Conservation (phyloP, 2,888 invertebrate species). For the Keiferia lycopersicella region DNA sequence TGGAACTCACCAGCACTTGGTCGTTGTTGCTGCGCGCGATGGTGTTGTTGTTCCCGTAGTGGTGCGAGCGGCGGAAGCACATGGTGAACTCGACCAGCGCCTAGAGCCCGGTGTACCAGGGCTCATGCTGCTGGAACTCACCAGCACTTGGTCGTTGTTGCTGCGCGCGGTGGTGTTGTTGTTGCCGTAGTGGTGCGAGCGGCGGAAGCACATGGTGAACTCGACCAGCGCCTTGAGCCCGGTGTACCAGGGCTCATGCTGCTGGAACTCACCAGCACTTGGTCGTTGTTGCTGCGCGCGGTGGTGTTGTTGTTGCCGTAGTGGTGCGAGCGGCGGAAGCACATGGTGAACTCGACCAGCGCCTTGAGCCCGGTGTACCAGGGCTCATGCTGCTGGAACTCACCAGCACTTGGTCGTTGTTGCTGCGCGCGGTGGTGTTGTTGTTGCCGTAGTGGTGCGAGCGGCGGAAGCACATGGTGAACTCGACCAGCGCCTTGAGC, state of each 20-base stretch:
- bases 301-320: constrained; percentile 66
- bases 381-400: constrained; percentile 33
- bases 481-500: constrained; percentile 54
- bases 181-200: constrained; percentile 53
- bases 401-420: constrained; percentile 57
- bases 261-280: constrained; percentile 63
- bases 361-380: constrained; percentile 55
- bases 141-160: constrained; percentile 59
- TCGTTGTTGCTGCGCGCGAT: constrained; percentile 58
- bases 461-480: constrained; percentile 65
- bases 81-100: constrained; percentile 62
- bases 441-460: constrained; percentile 59
- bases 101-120: constrained; percentile 54
- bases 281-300: constrained; percentile 57
- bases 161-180: constrained; percentile 59
- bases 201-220: constrained; percentile 66
- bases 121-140: constrained; percentile 32
- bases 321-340: constrained; percentile 53
- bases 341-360: constrained; percentile 65
- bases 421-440: constrained; percentile 55
- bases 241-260: constrained; percentile 56
- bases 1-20: constrained; percentile 62
- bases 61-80: constrained; percentile 58
- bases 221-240: constrained; percentile 55
- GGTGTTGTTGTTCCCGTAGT: constrained; percentile 63